Evolutionary conservation across 1,140 invertebrate genomes (phyloP).

Genomic region (Meteorus sp.): DNA sequence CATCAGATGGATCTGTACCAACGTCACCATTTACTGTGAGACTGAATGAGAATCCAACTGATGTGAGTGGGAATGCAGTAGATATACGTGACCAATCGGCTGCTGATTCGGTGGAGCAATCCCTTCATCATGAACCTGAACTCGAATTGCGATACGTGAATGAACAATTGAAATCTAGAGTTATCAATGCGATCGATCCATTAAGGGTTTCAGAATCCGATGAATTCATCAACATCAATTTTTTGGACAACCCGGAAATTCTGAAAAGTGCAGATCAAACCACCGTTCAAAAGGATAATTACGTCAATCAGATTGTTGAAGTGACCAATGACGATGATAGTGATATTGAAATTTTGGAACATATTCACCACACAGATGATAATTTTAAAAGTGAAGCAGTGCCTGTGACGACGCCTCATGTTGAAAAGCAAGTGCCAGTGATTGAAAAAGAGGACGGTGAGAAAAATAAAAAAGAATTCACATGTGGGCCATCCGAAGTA

Average conservation of each 20-base stretch:
- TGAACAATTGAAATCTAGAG: conserved; percentile 9
- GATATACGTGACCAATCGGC: too few relatives aligned
- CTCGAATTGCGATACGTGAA: conserved; percentile 16
- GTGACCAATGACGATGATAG: conserved; percentile 44
- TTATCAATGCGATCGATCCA: conserved; percentile 21
- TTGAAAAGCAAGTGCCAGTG: not conserved
- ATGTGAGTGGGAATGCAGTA: too few relatives aligned
- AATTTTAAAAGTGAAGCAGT: conserved; percentile 12
- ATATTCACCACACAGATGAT: conserved; percentile 35
- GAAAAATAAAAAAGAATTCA: conserved; percentile 9
- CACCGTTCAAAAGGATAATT: not conserved
- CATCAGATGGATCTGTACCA: too few relatives aligned
- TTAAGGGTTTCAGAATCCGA: conserved; percentile 23
- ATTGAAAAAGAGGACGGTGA: conserved; percentile 5
- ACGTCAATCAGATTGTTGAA: conserved; percentile 15
- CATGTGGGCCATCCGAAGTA: not conserved
- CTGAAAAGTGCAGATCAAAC: conserved; percentile 28
- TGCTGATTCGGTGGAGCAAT: not conserved
- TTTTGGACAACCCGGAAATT: conserved; percentile 44
- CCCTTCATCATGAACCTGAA: conserved; percentile 23
- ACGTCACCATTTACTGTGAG: not conserved
- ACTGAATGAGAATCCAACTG: not conserved
- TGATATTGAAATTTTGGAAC: conserved; percentile 51
- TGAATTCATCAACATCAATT: conserved; percentile 48
- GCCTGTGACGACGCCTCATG: not conserved